phyloP scores from a whole-genome alignment of 2,113 vertebrate genomes.

The Panthera uncia region DNA sequence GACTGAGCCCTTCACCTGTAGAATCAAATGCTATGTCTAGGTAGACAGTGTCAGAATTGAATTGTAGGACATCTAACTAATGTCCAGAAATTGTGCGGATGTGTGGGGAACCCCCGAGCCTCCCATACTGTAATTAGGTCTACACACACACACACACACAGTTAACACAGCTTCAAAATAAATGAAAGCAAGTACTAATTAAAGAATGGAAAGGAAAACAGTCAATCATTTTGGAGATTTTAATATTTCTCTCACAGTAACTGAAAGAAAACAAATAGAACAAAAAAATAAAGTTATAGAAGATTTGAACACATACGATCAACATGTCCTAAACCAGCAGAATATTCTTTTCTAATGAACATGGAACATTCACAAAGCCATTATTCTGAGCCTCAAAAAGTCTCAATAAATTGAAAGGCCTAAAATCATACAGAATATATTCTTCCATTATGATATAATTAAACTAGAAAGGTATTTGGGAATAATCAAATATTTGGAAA shows the following conservation, averaged over 20 bases:
- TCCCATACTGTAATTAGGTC: neutral
- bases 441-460: neutral
- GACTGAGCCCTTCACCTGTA: neutral
- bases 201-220: neutral
- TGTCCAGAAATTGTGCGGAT: neutral
- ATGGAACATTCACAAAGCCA: neutral
- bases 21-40: neutral
- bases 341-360: neutral
- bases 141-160: neutral
- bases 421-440: neutral
- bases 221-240: neutral
- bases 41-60: neutral
- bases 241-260: neutral
- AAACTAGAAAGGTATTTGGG: neutral
- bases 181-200: neutral
- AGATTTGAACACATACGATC: neutral
- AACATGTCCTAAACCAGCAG: neutral
- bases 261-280: neutral
- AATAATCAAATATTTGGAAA: neutral
- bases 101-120: neutral
- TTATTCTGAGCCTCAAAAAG: neutral
- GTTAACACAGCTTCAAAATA: neutral
- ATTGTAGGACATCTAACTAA: neutral
- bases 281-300: neutral
- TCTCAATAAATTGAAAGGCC: neutral